These are phyloP conservation scores for Herpetotheres cachinnans DNA, from an alignment of 2,113 vertebrate genomes.

Conservation along the genomic window DNA sequence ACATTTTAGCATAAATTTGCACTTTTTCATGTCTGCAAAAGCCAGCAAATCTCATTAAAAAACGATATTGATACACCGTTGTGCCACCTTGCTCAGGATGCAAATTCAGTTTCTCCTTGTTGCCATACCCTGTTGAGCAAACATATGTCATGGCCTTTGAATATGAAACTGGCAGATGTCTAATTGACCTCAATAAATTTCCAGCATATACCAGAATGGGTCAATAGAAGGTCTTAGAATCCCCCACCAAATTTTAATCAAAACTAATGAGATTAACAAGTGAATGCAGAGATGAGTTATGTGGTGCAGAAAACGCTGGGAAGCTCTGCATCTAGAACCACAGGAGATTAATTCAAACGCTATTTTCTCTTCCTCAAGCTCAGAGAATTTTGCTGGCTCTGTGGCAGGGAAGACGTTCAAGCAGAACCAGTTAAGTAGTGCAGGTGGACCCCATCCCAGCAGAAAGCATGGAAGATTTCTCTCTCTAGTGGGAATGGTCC, in stretches of 20 bases:
- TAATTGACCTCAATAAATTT: slow-evolving; percentile 27
- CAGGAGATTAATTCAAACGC: rapidly evolving
- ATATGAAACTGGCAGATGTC: slow-evolving; percentile 23
- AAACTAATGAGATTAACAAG: not conserved
- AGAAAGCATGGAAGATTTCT: not conserved
- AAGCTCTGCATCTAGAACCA: not conserved
- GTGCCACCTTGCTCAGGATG: slow-evolving; percentile 39
- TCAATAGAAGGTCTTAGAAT: slow-evolving; percentile 33
- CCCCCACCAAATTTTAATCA: not conserved
- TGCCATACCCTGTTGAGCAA: slow-evolving; percentile 18
- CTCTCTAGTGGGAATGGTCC: not conserved
- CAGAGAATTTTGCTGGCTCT: not conserved
- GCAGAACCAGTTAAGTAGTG: not conserved
- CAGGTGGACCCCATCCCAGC: not conserved
- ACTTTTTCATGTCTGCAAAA: slow-evolving; percentile 13
- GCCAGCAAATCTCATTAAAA: slow-evolving; percentile 55
- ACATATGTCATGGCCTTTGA: slow-evolving; percentile 34
- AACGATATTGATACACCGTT: slow-evolving; percentile 17
- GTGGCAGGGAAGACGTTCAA: not conserved
- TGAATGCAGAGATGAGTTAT: not conserved
- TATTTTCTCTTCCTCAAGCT: not conserved
- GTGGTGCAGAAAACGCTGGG: not conserved
- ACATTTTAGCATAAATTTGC: slow-evolving; percentile 59
- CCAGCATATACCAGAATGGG: not conserved
- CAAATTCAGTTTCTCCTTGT: not conserved